These are phyloP conservation scores for Solenodon paradoxus DNA, from an alignment of 2,113 vertebrate species.

Conservation along the genomic window DNA sequence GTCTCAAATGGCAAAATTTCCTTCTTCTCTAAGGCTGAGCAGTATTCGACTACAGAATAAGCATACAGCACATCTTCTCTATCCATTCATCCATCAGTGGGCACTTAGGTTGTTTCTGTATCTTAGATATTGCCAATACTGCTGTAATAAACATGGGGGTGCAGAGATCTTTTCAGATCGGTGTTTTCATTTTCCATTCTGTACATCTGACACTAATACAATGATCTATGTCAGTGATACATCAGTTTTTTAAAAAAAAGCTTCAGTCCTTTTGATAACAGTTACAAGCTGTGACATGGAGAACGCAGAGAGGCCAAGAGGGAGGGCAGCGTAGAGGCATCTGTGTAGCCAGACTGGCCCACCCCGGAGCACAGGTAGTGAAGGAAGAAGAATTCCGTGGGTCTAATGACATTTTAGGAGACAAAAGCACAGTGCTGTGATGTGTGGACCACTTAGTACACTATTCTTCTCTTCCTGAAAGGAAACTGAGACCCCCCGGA, in stretches of 20 bases:
- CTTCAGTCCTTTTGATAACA: background rate
- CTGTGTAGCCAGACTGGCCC: background rate
- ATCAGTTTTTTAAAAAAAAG: too few relatives aligned
- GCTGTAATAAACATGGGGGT: background rate
- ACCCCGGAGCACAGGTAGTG: too few relatives aligned
- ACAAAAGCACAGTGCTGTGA: background rate
- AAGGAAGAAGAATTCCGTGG: accelerated
- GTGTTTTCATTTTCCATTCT: background rate
- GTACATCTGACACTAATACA: background rate
- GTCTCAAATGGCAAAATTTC: background rate
- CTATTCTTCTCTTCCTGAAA: background rate
- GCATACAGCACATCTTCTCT: too few relatives aligned
- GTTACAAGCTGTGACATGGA: background rate
- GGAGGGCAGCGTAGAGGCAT: background rate
- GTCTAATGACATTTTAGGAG: background rate
- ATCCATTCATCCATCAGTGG: background rate
- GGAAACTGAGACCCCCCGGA: background rate
- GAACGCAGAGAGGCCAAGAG: background rate
- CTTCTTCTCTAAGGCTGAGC: background rate
- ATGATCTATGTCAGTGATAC: background rate
- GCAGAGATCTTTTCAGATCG: background rate
- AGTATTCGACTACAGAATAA: background rate
- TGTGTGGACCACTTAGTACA: background rate
- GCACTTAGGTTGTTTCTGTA: background rate
- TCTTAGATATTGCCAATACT: background rate